Conservation (phyloP, 2,888 invertebrate genomes). For the Apamea sordens region DNA sequence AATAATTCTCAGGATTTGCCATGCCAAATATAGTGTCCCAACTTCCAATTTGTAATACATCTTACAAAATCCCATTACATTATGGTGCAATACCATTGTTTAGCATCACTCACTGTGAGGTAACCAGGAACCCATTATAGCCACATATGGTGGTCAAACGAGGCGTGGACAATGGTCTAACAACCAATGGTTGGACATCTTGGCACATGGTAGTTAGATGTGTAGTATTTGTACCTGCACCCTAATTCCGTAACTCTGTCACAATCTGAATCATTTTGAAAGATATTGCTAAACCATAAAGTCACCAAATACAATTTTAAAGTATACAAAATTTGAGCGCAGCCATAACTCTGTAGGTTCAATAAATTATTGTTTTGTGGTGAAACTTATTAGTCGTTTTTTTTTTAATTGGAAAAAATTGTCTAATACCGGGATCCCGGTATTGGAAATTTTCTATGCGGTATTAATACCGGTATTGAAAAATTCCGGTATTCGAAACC, state of each 20-base stretch:
- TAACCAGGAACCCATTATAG: conserved; percentile 70
- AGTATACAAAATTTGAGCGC: no score
- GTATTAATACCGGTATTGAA: no score
- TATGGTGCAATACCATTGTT: conserved; percentile 43
- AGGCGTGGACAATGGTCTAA: conserved; percentile 63
- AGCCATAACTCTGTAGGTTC: no score
- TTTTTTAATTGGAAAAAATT: no score
- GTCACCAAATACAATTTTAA: no score
- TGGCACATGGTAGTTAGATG: conserved; percentile 19
- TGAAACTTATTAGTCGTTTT: no score
- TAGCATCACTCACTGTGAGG: conserved; percentile 44
- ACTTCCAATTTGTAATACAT: conserved; percentile 7
- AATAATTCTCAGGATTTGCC: neutral
- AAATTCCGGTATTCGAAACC: no score
- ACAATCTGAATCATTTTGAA: no score
- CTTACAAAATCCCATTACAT: conserved; percentile 39
- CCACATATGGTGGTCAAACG: conserved; percentile 60
- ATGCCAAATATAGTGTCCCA: conserved; percentile 2
- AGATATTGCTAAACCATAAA: no score
- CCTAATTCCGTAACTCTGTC: neutral
- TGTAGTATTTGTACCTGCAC: neutral
- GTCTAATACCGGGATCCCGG: no score
- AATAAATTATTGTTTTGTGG: no score
- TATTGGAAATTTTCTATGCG: no score
- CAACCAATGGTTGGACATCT: conserved; percentile 36